These are phyloP conservation scores for Phenacoccus solenopsis DNA, from an alignment of 1,140 invertebrate genomes.

Conservation along the genomic window DNA sequence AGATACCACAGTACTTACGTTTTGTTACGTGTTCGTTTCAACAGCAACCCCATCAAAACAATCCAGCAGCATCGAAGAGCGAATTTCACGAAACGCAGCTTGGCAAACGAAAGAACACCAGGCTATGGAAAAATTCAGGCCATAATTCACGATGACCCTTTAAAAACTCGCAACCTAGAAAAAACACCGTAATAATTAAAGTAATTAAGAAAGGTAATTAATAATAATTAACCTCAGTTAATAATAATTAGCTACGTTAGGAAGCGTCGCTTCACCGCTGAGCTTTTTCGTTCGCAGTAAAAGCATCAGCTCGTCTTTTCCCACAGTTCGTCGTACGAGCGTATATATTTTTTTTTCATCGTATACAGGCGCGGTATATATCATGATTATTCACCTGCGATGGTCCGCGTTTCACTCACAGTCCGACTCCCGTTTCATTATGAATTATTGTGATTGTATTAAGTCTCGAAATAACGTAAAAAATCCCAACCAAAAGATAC, in stretches of 20 bases:
- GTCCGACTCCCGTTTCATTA: background rate
- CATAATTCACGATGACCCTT: background rate
- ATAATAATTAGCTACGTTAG: conserved; percentile 11
- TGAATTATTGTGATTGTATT: conserved; percentile 15
- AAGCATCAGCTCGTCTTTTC: conserved; percentile 11
- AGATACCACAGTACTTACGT: no score
- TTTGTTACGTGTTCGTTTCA: no score
- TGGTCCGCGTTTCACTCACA: conserved; percentile 12
- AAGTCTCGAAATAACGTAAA: conserved; percentile 13
- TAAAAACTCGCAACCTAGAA: background rate
- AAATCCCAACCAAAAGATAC: conserved; percentile 3
- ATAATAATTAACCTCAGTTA: conserved; percentile 17
- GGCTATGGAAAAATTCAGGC: background rate
- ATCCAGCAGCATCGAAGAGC: no score
- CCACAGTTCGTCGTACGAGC: background rate
- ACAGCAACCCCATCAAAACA: no score
- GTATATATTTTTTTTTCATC: background rate
- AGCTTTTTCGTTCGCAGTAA: background rate
- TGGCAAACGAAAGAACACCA: no score
- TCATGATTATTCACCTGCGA: conserved; percentile 15
- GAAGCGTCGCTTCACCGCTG: background rate
- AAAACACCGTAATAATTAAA: conserved; percentile 12
- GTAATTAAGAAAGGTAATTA: conserved; percentile 17
- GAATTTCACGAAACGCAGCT: no score
- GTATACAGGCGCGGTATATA: background rate